These are phyloP conservation scores for Callopanchax toddi DNA, from an alignment of 2,113 vertebrate genomes.

Conservation along the genomic window DNA sequence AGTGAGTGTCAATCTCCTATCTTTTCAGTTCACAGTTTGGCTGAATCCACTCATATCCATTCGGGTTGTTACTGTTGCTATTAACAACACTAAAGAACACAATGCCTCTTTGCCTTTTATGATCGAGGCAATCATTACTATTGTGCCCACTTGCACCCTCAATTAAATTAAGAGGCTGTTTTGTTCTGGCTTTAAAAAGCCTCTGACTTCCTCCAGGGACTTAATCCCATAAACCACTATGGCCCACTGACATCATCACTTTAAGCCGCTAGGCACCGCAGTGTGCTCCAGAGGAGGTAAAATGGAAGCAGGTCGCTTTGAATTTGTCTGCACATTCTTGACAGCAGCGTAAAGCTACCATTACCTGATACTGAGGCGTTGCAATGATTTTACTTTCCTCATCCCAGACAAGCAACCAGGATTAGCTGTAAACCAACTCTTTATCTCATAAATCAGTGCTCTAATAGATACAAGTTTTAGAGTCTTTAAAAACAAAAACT, in stretches of 20 bases:
- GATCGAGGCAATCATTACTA: slow-evolving; percentile 71
- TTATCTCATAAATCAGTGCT: too few species aligned
- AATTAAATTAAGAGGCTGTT: slow-evolving; percentile 79
- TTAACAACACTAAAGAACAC: slow-evolving; percentile 51
- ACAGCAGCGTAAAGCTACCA: slow-evolving; percentile 17
- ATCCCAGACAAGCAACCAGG: slow-evolving; percentile 1
- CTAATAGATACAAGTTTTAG: too few species aligned
- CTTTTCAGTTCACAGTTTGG: slow-evolving; percentile 1
- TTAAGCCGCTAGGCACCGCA: slow-evolving; percentile 55
- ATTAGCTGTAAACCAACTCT: neutral
- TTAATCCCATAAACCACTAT: slow-evolving; percentile 72
- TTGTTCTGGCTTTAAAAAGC: slow-evolving; percentile 70
- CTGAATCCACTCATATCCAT: slow-evolving; percentile 25
- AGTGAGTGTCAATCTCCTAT: neutral
- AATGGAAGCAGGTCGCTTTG: slow-evolving; percentile 39
- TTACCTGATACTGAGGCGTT: slow-evolving; percentile 27
- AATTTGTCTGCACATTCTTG: slow-evolving; percentile 29
- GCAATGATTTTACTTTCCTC: slow-evolving; percentile 24
- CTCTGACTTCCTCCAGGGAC: slow-evolving; percentile 66
- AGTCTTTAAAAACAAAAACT: too few species aligned
- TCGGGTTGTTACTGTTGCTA: slow-evolving; percentile 52
- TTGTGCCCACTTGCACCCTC: slow-evolving; percentile 70
- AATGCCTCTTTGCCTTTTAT: slow-evolving; percentile 61
- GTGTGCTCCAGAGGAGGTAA: slow-evolving; percentile 44
- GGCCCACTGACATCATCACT: slow-evolving; percentile 75